phyloP scores from a whole-genome alignment of 2,113 vertebrate genomes.

The Pangasianodon gigas region DNA sequence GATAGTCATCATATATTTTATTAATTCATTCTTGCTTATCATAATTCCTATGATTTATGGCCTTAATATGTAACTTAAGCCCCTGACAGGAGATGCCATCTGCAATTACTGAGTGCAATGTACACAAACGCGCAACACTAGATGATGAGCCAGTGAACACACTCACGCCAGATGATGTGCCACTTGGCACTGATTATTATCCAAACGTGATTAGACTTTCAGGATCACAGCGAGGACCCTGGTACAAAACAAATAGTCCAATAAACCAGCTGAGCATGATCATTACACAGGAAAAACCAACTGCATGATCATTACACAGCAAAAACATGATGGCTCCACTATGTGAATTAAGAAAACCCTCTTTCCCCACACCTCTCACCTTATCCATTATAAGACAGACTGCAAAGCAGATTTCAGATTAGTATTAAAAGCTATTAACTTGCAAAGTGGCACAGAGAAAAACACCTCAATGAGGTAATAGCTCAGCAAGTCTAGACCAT shows the following conservation, averaged over 20 bases:
- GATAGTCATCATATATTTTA: neutral
- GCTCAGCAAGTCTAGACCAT: neutral
- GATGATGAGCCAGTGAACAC: slow-evolving; percentile 58
- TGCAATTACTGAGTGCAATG: slow-evolving; percentile 27
- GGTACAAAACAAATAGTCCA: slow-evolving; percentile 9
- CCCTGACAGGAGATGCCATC: slow-evolving; percentile 6
- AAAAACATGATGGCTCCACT: slow-evolving; percentile 6
- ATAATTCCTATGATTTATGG: neutral
- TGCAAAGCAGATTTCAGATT: neutral
- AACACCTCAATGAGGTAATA: neutral
- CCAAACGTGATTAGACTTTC: slow-evolving; percentile 60
- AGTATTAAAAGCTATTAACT: slow-evolving; percentile 9
- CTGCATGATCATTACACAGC: slow-evolving; percentile 7
- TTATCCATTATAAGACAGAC: neutral
- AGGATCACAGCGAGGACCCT: slow-evolving; percentile 17
- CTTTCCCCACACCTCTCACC: neutral
- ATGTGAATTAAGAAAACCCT: neutral
- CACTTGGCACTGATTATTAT: slow-evolving; percentile 65
- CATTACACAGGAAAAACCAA: slow-evolving; percentile 9
- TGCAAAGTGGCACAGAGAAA: neutral
- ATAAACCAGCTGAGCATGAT: slow-evolving; percentile 2
- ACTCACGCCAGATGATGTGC: slow-evolving; percentile 52
- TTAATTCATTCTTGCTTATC: neutral
- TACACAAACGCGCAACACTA: slow-evolving; percentile 18
- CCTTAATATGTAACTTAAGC: neutral